Base-by-base conservation (phyloP, 2,797 vertebrate species). In the Sebastes iracundus region DNA sequence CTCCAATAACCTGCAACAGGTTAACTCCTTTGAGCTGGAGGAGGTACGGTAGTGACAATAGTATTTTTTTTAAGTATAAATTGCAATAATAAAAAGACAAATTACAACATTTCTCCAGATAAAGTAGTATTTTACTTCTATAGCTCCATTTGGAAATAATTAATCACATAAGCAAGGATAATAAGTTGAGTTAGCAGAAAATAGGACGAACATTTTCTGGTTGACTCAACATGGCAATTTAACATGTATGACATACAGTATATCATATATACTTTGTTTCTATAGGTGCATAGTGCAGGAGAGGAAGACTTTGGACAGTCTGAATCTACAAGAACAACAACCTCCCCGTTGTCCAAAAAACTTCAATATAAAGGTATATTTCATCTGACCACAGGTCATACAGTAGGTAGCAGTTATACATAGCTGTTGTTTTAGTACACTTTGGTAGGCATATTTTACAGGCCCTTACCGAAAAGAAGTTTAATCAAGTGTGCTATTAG, bases 21-120 rank as follows among this genome's bases (percentile, higher is more conserved):
- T 79, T 18, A 96, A 96, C 73, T 96, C 96, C 49, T 96, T 96
- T 30, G 96, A 96, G 84, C 86, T 96, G 71, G 96, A 97, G 71
- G 96, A 97, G 96, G 96, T 97, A 93, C 4, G 2, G 70, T 55
- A 22, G 38, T 77, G 53, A 33, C 8, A 8, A 33, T 46, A 46
- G 14, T 46, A 18, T 18, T 46, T 46, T 18, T 46, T 38, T 16
- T 6, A 42, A 42, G 38, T 16, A 42, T 42, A 42, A 42, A 42
- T 42, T 42, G 38, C 38, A 42, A 42, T 42, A 38, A 38, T 38
- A 38, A 38, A 38, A 38, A 38, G 12, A 38, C 0, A 38, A 38
- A 38, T 38, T 38, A 38, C 35, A 38, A 38, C 13, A 38, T 38
- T 38, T 38, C 35, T 38, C 35, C 2, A 38, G 35, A 38, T 38